Evolutionary conservation across 2,113 vertebrate species (phyloP).

Genomic region (Oncorhynchus keta): DNA sequence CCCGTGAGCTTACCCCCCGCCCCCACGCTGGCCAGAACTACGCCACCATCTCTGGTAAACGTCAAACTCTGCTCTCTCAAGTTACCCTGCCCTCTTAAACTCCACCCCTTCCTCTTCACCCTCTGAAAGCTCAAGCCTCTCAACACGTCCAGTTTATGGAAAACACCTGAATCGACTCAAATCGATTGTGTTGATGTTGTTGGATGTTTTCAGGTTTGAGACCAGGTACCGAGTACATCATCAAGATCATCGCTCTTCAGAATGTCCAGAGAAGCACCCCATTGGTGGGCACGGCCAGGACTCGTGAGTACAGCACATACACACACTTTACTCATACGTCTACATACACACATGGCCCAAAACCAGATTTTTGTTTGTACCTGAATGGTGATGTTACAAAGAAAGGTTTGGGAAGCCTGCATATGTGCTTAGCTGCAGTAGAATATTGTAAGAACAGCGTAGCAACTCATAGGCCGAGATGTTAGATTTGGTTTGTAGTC

Average conservation of each 20-base stretch:
- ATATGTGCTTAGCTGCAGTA: constrained; percentile 23
- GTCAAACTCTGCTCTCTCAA: neutral
- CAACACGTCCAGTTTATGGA: neutral
- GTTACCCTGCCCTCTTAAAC: neutral
- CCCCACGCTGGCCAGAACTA: constrained; percentile 81
- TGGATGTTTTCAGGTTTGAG: constrained; percentile 72
- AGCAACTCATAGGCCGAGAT: neutral
- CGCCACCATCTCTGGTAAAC: constrained; percentile 84
- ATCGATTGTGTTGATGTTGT: neutral
- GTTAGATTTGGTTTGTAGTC: neutral
- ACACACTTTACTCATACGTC: neutral
- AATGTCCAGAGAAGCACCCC: constrained; percentile 85
- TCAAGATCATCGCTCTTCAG: constrained; percentile 86
- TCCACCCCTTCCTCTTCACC: neutral
- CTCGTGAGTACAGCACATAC: constrained; percentile 79
- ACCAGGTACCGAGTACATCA: constrained; percentile 85
- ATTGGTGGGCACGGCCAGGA: constrained; percentile 81
- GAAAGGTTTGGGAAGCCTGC: constrained; percentile 19
- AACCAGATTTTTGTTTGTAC: constrained; percentile 24
- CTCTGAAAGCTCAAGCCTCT: neutral
- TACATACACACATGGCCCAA: constrained; percentile 1
- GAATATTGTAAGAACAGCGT: neutral
- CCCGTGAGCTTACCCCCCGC: constrained; percentile 77
- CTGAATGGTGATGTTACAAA: constrained; percentile 25
- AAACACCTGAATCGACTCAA: too few species aligned